These are phyloP conservation scores for Agrochola lota DNA, from an alignment of 2,888 invertebrate genomes.

Conservation along the genomic window DNA sequence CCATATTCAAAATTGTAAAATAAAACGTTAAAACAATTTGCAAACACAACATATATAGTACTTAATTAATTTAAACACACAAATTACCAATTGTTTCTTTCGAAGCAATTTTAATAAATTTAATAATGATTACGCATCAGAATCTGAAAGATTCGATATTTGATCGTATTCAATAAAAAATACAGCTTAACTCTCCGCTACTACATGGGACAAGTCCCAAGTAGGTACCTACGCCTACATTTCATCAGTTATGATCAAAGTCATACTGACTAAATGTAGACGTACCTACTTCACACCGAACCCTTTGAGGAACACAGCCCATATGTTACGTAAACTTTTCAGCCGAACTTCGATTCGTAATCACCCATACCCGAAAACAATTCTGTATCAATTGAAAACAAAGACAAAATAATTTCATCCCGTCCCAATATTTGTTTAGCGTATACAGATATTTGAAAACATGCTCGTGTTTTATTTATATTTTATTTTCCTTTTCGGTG, in stretches of 20 bases:
- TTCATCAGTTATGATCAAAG: too few species aligned
- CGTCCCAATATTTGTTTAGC: constrained; percentile 60
- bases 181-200: too few species aligned
- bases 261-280: neutral
- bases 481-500: constrained; percentile 76
- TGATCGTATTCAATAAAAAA: too few species aligned
- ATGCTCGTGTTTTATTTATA: constrained; percentile 72
- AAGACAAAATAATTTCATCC: constrained; percentile 48
- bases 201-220: neutral
- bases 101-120: neutral
- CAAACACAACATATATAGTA: too few species aligned
- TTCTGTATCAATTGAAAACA: constrained; percentile 40
- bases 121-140: neutral
- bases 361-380: constrained; percentile 26
- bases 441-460: constrained; percentile 74
- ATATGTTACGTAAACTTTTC: neutral
- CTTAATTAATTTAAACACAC: constrained; percentile 14
- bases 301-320: neutral
- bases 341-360: neutral
- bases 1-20: constrained; percentile 9
- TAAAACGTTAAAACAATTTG: too few species aligned
- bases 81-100: neutral
- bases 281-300: neutral
- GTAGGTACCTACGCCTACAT: too few species aligned
- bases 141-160: neutral